Percentiles rank a stretch among this genome's conserved stretches.
Conservation (phyloP, 2,888 invertebrate genomes). For the Drosophila pegasa region DNA sequence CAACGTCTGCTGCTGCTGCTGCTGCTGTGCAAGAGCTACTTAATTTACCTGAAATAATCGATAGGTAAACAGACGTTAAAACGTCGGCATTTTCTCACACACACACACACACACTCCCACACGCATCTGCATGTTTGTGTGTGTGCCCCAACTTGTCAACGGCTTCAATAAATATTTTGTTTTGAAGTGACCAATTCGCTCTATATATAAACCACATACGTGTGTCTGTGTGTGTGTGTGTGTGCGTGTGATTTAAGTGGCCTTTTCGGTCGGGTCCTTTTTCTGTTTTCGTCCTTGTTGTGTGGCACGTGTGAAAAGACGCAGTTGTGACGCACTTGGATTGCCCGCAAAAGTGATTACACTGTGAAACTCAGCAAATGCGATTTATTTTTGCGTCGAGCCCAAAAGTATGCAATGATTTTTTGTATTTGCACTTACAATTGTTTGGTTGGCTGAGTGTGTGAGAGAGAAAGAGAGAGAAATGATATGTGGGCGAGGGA, state of each 20-base stretch:
- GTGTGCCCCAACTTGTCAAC: constrained; percentile 62
- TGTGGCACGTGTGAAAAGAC: constrained; percentile 66
- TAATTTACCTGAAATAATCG: constrained; percentile 83
- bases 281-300: constrained; percentile 10
- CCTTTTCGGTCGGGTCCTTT: constrained; percentile 42
- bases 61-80: constrained; percentile 82
- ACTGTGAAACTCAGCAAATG: constrained; percentile 35
- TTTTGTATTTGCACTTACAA: background rate
- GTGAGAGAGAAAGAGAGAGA: background rate
- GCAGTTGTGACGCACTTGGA: constrained; percentile 50
- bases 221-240: constrained; percentile 13
- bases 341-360: constrained; percentile 23
- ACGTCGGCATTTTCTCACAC: constrained; percentile 74
- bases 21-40: constrained; percentile 70
- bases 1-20: constrained; percentile 21
- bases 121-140: constrained; percentile 9
- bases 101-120: constrained; percentile 15
- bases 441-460: background rate
- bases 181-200: constrained; percentile 65
- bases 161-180: constrained; percentile 78
- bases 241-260: constrained; percentile 60
- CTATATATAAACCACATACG: constrained; percentile 24
- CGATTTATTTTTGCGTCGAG: constrained; percentile 21
- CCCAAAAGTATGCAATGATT: constrained; percentile 59
- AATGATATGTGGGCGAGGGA: background rate